phyloP scores from a whole-genome alignment of 92 coral and sea anemone species.

The Plumapathes pennacea region DNA sequence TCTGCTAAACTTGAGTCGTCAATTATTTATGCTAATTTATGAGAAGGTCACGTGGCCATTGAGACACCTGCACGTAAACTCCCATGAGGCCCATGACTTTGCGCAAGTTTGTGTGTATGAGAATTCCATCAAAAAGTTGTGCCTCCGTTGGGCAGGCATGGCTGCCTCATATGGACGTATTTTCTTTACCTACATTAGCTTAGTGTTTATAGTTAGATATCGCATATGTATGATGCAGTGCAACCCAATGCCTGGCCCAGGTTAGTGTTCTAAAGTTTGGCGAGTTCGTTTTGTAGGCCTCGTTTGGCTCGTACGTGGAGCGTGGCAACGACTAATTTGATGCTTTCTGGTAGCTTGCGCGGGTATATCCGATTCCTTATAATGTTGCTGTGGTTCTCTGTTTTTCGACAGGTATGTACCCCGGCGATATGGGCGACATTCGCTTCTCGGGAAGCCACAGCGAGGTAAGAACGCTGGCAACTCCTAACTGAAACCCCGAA shows the following conservation, averaged over 20 bases:
- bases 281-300: conserved; percentile 53
- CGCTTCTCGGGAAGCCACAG: conserved; percentile 95
- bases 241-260: conserved; percentile 93
- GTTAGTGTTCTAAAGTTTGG: conserved; percentile 59
- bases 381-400: conserved; percentile 7
- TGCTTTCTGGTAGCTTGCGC: no score
- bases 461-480: conserved; percentile 93
- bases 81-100: conserved; percentile 88
- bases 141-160: conserved; percentile 66
- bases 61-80: conserved; percentile 75
- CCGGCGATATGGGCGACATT: conserved; percentile 85
- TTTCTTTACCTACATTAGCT: conserved; percentile 76
- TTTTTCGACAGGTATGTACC: conserved; percentile 71
- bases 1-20: conserved; percentile 1
- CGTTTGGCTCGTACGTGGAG: conserved; percentile 66
- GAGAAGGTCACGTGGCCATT: conserved; percentile 54
- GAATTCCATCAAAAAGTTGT: conserved; percentile 70
- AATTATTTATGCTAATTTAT: conserved; percentile 49
- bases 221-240: conserved; percentile 95
- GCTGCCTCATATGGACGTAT: conserved; percentile 73
- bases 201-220: conserved; percentile 86
- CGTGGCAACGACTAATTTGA: conserved; percentile 71
- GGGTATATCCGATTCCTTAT: no score
- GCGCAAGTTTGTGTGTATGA: conserved; percentile 81
- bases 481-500: no score